These are phyloP conservation scores for Chaenogobius annularis DNA, from an alignment of 2,113 vertebrate genomes.

Conservation along the genomic window DNA sequence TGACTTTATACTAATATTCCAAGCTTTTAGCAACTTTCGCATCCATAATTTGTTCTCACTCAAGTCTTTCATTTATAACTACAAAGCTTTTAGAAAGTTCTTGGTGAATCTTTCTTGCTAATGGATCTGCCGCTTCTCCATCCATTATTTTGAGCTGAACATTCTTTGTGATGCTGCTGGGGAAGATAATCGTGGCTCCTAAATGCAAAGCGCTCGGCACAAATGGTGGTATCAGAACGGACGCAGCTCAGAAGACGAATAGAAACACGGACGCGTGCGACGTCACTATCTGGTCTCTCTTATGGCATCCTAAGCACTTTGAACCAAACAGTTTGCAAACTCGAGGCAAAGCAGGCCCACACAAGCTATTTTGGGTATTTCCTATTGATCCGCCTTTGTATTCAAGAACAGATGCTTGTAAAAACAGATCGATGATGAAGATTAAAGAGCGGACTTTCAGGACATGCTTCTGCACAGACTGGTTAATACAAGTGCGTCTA, in stretches of 20 bases:
- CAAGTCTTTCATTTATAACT: slow-evolving; percentile 1
- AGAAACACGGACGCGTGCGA: slow-evolving; percentile 19
- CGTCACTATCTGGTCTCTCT: background rate
- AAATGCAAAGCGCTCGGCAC: slow-evolving; percentile 9
- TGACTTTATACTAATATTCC: background rate
- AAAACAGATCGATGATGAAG: slow-evolving; percentile 16
- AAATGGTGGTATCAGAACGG: background rate
- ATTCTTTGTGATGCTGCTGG: background rate
- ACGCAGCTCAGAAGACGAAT: slow-evolving; percentile 25
- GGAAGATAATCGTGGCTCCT: background rate
- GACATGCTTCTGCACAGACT: background rate
- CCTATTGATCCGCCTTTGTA: slow-evolving; percentile 40
- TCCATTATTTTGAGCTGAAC: background rate
- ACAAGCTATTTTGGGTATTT: slow-evolving; percentile 2
- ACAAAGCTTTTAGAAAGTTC: slow-evolving; percentile 9
- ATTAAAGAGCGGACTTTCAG: slow-evolving; percentile 27
- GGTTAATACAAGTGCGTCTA: background rate
- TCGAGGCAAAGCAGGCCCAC: background rate
- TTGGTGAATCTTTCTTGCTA: background rate
- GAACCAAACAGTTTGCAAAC: slow-evolving; percentile 12
- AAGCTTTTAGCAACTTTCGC: background rate
- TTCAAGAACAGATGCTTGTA: slow-evolving; percentile 32
- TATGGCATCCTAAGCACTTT: background rate
- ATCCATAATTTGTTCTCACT: background rate
- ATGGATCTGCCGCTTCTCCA: background rate